Evolutionary conservation across 2,888 invertebrate genomes (phyloP).

Genomic region (Hyposoter dolosus): DNA sequence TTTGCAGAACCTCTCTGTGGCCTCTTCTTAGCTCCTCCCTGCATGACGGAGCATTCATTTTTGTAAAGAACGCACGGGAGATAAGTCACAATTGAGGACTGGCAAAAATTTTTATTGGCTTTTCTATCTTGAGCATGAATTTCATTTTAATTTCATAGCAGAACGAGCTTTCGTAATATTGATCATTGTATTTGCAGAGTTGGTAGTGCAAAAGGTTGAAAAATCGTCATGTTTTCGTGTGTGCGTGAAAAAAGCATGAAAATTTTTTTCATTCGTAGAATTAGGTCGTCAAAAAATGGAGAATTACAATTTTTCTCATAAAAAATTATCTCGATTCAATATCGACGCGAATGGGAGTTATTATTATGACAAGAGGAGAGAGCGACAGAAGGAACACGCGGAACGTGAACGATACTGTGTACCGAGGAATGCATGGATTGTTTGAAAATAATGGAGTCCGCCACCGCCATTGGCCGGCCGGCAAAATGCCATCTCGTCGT

Average conservation of each 20-base stretch:
- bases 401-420: conserved; percentile 10
- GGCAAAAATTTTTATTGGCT: neutral
- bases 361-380: conserved; percentile 38
- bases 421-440: conserved; percentile 36
- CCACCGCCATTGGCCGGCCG: conserved; percentile 81
- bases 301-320: neutral
- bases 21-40: conserved; percentile 80
- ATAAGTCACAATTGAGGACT: neutral
- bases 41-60: neutral
- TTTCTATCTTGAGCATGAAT: too few relatives aligned
- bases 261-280: neutral
- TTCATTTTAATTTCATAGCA: too few relatives aligned
- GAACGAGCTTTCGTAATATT: neutral
- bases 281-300: conserved; percentile 18
- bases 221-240: neutral
- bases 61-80: neutral
- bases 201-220: neutral
- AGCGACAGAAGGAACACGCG: conserved; percentile 37
- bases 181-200: neutral
- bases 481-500: conserved; percentile 66
- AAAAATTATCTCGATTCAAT: conserved; percentile 16
- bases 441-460: conserved; percentile 63
- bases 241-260: conserved; percentile 2
- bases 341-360: conserved; percentile 31
- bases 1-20: conserved; percentile 81